Evolutionary conservation across 2,113 vertebrate species (phyloP), one percentile per base, ranked within the genome.

Genomic region (Leucosticte australis): DNA sequence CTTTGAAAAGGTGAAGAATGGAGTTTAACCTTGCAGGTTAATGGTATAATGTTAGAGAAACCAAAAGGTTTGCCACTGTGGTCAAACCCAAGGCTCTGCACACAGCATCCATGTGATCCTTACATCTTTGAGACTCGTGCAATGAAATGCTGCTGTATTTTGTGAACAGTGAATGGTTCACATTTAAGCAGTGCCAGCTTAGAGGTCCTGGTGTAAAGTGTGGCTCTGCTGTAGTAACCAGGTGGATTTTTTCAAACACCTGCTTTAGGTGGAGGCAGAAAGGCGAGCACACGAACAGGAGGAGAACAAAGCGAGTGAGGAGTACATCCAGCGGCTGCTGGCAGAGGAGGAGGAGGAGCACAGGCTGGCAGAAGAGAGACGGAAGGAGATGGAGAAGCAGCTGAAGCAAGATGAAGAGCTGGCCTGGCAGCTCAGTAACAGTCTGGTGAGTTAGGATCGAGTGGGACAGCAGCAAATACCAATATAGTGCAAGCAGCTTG

Each of bases 241-340:
- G 53, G 10, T 26, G 27, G 10, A 5, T 23, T 78, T 73, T 46
- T 11, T 37, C 28, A 35, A 65, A 5, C 33, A 0, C 3, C 11
- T 41, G 30, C 7, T 73, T 90, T 90, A 99, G 99, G 97, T 98
- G 94, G 97, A 98, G 23, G 98, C 98, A 96, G 99, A 99, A 90
- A 98, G 98, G 76, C 97, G 97, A 55, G 98, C 96, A 0, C 96
- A 96, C 10, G 98, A 99, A 3, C 99, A 99, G 81, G 98, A 98
- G 87, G 98, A 99, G 96, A 97, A 96, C 70, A 98, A 94, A 80
- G 99, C 98, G 11, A 99, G 99, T 23, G 98, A 99, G 95, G 98
- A 98, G 27, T 98, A 98, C 78, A 99, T 99, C 94, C 98, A 98
- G 60, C 96, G 41, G 9, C 97, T 99, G 24, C 94, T 99, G 81